Base-by-base conservation (phyloP, 2,888 invertebrate species). In the Capitulum mitella region DNA sequence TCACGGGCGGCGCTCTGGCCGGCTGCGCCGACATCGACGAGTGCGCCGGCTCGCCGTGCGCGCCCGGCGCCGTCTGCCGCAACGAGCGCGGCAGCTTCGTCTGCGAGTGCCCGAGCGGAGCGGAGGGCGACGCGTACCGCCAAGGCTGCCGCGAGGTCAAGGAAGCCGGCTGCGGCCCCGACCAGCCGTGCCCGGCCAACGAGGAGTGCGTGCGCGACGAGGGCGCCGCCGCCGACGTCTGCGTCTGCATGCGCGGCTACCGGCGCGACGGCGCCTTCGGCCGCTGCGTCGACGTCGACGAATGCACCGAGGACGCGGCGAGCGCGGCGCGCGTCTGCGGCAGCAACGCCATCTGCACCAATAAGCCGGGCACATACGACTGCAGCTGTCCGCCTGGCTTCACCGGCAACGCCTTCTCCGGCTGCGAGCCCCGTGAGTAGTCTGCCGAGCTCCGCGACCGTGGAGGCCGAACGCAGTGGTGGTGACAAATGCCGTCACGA, bases 11-110 rank as follows among this genome's bases (percentile, higher is more conserved):
- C 83, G 88, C 90, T 2, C 87, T 88, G 77, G 88, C 89, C 5
- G 93, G 93, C 26, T 96, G 95, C 85, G 90, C 90, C 84, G 97
- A 97, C 86, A 90, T 97, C 80, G 91, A 97, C 85, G 97, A 97
- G 87, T 97, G 97, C 84, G 89, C 89, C 77, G 84, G 83, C 16
- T 92, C 91, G 85, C 93, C 94, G 10, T 97, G 97, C 85, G 92
- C 93, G 51, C 83, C 88, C 3, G 93, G 94, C 80, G 95, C 95
- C 0, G 90, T 95, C 78, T 97, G 97, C 84, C 91, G 92, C 85
- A 97, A 97, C 85, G 90, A 92, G 81, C 92, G 92, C 0, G 97
- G 97, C 14, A 89, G 90, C 48, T 97, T 91, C 84, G 90, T 91
- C 61, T 97, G 97, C 84, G 92, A 94, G 84, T 96, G 96, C 85